Evolutionary conservation across 2,888 invertebrate species (phyloP).

Genomic region (Heliconius sara): DNA sequence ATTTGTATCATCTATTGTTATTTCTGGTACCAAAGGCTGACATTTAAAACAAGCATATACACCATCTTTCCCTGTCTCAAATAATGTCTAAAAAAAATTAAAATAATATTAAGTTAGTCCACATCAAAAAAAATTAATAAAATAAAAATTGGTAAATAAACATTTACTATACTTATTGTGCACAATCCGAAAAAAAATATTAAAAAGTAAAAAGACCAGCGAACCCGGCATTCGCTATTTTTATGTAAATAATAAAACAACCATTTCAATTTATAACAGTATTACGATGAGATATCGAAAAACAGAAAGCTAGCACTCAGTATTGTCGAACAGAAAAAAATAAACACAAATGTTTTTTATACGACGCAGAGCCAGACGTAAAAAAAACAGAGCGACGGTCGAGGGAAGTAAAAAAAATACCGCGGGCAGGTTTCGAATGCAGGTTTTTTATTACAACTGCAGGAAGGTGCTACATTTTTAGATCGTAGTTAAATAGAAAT

Average conservation of each 20-base stretch:
- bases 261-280: constrained; percentile 31
- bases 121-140: not conserved
- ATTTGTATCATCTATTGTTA: constrained; percentile 68
- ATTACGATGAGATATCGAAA: constrained; percentile 45
- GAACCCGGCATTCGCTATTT: constrained; percentile 36
- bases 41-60: constrained; percentile 80
- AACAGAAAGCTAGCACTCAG: constrained; percentile 48
- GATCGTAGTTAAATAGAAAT: constrained; percentile 36
- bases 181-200: not conserved
- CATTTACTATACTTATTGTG: not conserved
- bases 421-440: constrained; percentile 81
- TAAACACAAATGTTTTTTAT: constrained; percentile 64
- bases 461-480: constrained; percentile 52
- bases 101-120: not conserved
- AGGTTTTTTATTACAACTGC: constrained; percentile 66
- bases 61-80: constrained; percentile 77
- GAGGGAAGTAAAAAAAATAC: constrained; percentile 74
- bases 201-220: constrained; percentile 19
- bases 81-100: constrained; percentile 71
- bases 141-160: not conserved
- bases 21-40: constrained; percentile 79
- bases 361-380: constrained; percentile 78
- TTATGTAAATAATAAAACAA: constrained; percentile 39
- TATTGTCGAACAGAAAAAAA: constrained; percentile 50
- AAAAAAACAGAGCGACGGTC: constrained; percentile 75